These are phyloP conservation scores for Watsonalla binaria DNA, from an alignment of 2,888 invertebrate genomes.

Conservation along the genomic window DNA sequence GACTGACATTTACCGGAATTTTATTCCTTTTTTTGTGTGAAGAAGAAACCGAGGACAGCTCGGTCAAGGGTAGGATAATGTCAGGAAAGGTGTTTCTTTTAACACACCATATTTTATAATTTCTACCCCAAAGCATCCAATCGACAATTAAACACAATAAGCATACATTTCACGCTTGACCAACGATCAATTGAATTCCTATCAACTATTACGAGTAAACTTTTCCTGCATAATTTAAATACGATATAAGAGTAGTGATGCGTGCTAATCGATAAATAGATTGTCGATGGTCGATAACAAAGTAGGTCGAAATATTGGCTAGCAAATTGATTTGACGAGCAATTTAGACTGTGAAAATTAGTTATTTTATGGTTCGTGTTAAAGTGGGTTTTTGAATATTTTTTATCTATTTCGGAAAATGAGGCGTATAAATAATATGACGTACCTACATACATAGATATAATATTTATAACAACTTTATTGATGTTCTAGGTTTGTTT, in stretches of 20 bases:
- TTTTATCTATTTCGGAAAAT: too few relatives aligned
- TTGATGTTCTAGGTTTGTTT: too few relatives aligned
- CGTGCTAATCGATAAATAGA: background rate
- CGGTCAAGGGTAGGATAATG: too few relatives aligned
- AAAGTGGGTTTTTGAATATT: too few relatives aligned
- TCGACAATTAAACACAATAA: slow-evolving; percentile 7
- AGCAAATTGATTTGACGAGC: background rate
- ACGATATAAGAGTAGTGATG: background rate
- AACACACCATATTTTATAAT: background rate
- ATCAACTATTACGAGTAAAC: slow-evolving; percentile 13
- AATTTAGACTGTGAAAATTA: background rate
- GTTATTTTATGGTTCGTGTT: too few relatives aligned
- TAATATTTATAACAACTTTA: too few relatives aligned
- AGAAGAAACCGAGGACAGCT: too few relatives aligned
- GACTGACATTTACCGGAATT: too few relatives aligned
- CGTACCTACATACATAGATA: too few relatives aligned
- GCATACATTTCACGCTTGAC: slow-evolving; percentile 28
- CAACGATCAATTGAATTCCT: slow-evolving; percentile 27
- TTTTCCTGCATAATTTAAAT: background rate
- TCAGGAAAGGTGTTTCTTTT: too few relatives aligned
- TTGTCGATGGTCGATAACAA: background rate
- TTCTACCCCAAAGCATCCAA: background rate
- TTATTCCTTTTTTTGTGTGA: too few relatives aligned
- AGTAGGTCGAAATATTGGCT: background rate
- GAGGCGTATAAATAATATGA: too few relatives aligned